Base-by-base conservation (phyloP, 2,888 invertebrate species). In the Itoplectis maculator region DNA sequence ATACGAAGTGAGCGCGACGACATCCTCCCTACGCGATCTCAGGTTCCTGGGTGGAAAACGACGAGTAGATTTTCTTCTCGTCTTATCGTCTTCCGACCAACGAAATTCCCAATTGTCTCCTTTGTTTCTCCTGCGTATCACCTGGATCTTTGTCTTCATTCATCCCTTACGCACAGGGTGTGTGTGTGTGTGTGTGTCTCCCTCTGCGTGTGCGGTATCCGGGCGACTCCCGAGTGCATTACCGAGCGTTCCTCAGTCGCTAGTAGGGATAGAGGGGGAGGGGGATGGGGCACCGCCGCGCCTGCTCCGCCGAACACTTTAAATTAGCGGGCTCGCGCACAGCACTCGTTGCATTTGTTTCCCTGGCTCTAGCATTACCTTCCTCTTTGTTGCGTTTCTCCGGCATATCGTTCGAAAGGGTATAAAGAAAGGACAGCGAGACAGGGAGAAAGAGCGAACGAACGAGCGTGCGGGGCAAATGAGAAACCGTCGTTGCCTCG, bases 311-410 rank as follows among this genome's bases (percentile, higher is more conserved):
- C 37, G 51, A 81, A 76, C 70, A 70, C 69, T 78, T 82, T 82
- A 79, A 82, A 82, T 82, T 82, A 82, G 69, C 78, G 54, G 69
- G 65, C 65, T 45, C 23, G 54, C 23, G 20, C 66, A n/a, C n/a
- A n/a, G n/a, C n/a, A 45, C 18, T 63, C 68, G 80, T 40, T 23
- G 63, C 77, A 78, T 81, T 74, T 70, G 61, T 72, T 81, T 72
- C 59, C 72, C 70, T 66, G 29, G n/a, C n/a, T n/a, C 76, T 72
- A 76, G 75, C 76, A 70, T 78, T 81, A 70, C 66, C 51, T 54
- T 82, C n/a, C 42, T 56, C 81, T 70, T 82, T 82, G 77, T 82
- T 84, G 76, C 73, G 56, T 56, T 56, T 59, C 63, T 23, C 49
- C 45, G 51, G 37, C 74, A 15, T 68, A 70, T 29, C 66, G 78